Evolutionary conservation across 2,888 invertebrate species (phyloP).

Genomic region (Mantis religiosa): DNA sequence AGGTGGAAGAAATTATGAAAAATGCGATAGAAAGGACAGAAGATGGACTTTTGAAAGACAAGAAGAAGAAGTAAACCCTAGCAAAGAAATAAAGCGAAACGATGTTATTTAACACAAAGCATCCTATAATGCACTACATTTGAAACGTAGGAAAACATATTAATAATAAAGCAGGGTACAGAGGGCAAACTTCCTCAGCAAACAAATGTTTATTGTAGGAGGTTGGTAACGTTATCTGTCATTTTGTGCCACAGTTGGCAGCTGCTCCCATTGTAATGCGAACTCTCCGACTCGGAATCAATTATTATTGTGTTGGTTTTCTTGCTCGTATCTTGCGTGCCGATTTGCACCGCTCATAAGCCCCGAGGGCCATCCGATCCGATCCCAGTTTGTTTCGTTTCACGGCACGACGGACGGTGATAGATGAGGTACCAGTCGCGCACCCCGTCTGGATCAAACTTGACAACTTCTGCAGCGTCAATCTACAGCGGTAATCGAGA

Average conservation of each 20-base stretch:
- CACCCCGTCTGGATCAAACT: background rate
- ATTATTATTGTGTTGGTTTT: background rate
- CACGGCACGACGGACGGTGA: background rate
- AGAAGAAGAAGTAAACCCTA: too few species aligned
- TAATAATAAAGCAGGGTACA: too few species aligned
- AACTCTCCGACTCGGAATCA: background rate
- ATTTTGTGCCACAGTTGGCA: background rate
- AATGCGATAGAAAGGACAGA: too few species aligned
- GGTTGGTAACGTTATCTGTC: background rate
- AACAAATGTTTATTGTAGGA: too few species aligned
- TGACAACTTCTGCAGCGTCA: background rate
- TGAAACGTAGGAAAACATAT: too few species aligned
- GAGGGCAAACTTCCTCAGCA: too few species aligned
- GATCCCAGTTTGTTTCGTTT: background rate
- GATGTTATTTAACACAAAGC: too few species aligned
- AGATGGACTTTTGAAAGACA: too few species aligned
- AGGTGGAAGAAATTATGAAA: too few species aligned
- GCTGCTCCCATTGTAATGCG: background rate
- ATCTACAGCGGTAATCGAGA: background rate
- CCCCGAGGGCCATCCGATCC: background rate
- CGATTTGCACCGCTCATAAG: background rate
- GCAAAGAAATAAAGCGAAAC: too few species aligned
- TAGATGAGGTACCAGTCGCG: background rate
- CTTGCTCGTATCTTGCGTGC: background rate
- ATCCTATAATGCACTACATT: too few species aligned